Conservation (phyloP, 2,797 vertebrate species). For the Anas bernieri region DNA sequence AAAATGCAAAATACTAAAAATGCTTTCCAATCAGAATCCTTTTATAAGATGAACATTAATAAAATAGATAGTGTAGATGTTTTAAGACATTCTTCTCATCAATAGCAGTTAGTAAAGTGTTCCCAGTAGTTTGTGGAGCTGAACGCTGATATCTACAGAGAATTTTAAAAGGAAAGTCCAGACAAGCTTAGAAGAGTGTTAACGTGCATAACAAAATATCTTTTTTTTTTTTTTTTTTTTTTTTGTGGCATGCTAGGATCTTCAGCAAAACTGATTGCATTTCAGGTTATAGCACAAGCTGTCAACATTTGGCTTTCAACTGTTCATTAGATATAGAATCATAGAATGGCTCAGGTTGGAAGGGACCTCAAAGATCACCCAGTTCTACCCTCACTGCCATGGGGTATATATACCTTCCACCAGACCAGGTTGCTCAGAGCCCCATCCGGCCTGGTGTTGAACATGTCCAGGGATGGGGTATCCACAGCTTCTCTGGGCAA, state of each 20-base stretch:
- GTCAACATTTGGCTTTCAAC: not conserved
- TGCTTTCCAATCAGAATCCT: not conserved
- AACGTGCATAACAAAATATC: accelerated
- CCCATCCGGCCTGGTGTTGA: not conserved
- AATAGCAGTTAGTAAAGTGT: not conserved
- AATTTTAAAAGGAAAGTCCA: not conserved
- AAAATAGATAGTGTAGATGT: not conserved
- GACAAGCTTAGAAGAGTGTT: not conserved
- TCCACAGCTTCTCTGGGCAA: not conserved
- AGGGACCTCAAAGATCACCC: not conserved
- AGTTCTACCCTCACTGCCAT: not conserved
- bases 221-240: not conserved
- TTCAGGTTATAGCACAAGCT: not conserved
- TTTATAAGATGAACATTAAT: not conserved
- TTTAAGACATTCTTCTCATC: not conserved
- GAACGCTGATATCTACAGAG: not conserved
- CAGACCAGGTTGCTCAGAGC: not conserved
- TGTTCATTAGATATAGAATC: not conserved
- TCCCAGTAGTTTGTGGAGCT: not conserved
- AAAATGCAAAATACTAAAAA: not conserved
- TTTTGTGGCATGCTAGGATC: not conserved
- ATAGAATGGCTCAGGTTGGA: not conserved
- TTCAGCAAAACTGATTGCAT: not conserved
- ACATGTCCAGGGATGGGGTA: not conserved
- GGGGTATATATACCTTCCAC: not conserved